A percentile compares a stretch with the other conserved stretches of the same genome.
These are phyloP conservation scores for Zaprionus bogoriensis DNA, from an alignment of 2,888 invertebrate genomes.

Conservation along the genomic window DNA sequence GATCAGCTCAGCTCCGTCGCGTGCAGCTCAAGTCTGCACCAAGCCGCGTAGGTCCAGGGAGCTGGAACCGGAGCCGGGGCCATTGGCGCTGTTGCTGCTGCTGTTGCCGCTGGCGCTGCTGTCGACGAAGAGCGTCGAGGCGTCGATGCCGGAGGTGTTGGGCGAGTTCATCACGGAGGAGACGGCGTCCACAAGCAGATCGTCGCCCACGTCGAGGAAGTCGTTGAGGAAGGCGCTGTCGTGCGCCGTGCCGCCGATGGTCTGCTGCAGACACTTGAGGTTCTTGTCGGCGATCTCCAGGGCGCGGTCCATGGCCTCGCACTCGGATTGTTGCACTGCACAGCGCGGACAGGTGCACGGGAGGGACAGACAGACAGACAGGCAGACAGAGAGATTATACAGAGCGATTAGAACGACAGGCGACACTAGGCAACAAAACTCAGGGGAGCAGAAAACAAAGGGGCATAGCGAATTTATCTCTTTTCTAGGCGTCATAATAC, in stretches of 20 bases:
- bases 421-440: background rate
- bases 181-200: slow-evolving; percentile 79
- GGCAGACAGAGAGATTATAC: background rate
- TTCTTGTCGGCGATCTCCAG: slow-evolving; percentile 90
- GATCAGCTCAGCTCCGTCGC: too few relatives aligned
- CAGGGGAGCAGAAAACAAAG: too few relatives aligned
- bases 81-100: slow-evolving; percentile 43
- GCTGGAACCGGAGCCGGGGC: slow-evolving; percentile 44
- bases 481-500: too few relatives aligned
- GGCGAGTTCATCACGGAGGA: slow-evolving; percentile 77
- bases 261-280: slow-evolving; percentile 88
- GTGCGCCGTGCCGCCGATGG: slow-evolving; percentile 78
- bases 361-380: too few relatives aligned
- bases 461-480: too few relatives aligned
- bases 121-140: slow-evolving; percentile 77
- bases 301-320: slow-evolving; percentile 94
- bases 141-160: slow-evolving; percentile 79
- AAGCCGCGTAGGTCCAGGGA: slow-evolving; percentile 80
- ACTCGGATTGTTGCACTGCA: slow-evolving; percentile 88
- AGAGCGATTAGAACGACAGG: background rate
- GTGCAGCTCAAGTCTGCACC: slow-evolving; percentile 77
- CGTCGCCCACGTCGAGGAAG: slow-evolving; percentile 81
- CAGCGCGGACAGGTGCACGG: too few relatives aligned
- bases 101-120: slow-evolving; percentile 65
- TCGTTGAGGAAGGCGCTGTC: slow-evolving; percentile 81